A percentile compares a stretch with the other conserved stretches of the same genome.
Conservation (phyloP, 2,113 vertebrate genomes). For the Oreochromis tanganicae region DNA sequence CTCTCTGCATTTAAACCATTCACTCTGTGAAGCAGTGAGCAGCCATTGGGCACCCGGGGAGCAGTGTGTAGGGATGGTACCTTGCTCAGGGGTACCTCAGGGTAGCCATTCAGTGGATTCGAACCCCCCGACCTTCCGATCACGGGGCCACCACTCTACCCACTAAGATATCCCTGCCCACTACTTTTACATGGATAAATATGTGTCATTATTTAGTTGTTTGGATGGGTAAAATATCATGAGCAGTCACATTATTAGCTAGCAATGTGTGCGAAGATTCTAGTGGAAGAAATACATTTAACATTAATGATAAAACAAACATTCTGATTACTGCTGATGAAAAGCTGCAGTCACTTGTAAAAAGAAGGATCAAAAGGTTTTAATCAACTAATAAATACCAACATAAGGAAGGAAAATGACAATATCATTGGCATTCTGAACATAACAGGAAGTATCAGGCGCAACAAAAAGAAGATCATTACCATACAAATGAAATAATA, state of each 20-base stretch:
- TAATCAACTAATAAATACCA: not conserved
- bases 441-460: not conserved
- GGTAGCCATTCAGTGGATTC: no score
- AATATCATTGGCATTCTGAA: not conserved
- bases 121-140: no score
- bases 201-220: accelerated
- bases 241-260: not conserved
- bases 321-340: not conserved
- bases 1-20: no score
- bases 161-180: no score
- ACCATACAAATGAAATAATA: not conserved
- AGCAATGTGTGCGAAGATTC: not conserved
- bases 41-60: no score
- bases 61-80: no score
- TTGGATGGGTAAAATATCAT: not conserved
- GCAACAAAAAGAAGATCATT: not conserved
- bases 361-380: not conserved
- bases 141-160: no score
- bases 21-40: no score
- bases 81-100: no score
- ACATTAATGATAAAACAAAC: not conserved
- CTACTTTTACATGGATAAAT: not conserved
- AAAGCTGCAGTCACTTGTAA: not conserved
- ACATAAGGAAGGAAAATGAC: not conserved
- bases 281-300: not conserved